Evolutionary conservation across 2,888 invertebrate genomes (phyloP).

Genomic region (Leptinotarsa peninsularis): DNA sequence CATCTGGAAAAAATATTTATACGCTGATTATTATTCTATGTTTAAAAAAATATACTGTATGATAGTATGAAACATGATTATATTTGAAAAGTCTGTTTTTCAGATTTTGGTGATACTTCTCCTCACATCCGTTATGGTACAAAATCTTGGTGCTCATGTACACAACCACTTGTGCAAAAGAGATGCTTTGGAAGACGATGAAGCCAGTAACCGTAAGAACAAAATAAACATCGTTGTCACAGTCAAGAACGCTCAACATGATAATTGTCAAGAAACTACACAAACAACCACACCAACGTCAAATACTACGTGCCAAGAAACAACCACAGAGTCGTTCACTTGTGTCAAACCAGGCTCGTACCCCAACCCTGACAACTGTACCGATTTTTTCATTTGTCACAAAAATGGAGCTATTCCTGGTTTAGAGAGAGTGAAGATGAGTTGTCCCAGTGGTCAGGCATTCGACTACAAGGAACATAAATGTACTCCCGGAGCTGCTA

Average conservation of each 20-base stretch:
- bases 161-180: constrained; percentile 1
- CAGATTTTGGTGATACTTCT: neutral
- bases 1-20: too few species aligned
- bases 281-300: neutral
- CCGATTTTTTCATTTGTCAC: constrained; percentile 25
- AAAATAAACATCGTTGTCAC: constrained; percentile 27
- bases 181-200: neutral
- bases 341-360: constrained; percentile 20
- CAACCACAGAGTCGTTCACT: neutral
- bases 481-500: constrained; percentile 6
- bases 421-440: constrained; percentile 14
- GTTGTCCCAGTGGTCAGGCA: constrained; percentile 42
- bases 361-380: constrained; percentile 19
- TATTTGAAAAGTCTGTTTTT: neutral
- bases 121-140: neutral
- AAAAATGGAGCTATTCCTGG: neutral
- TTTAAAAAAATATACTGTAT: too few species aligned
- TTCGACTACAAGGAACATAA: constrained; percentile 38
- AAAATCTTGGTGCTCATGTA: neutral
- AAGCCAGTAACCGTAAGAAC: neutral
- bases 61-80: too few species aligned
- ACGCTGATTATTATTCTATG: too few species aligned
- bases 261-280: neutral
- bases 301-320: neutral
- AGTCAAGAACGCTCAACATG: constrained; percentile 10